These are phyloP conservation scores for Etheostoma nigrum DNA, from an alignment of 2,797 vertebrate genomes.

Conservation along the genomic window DNA sequence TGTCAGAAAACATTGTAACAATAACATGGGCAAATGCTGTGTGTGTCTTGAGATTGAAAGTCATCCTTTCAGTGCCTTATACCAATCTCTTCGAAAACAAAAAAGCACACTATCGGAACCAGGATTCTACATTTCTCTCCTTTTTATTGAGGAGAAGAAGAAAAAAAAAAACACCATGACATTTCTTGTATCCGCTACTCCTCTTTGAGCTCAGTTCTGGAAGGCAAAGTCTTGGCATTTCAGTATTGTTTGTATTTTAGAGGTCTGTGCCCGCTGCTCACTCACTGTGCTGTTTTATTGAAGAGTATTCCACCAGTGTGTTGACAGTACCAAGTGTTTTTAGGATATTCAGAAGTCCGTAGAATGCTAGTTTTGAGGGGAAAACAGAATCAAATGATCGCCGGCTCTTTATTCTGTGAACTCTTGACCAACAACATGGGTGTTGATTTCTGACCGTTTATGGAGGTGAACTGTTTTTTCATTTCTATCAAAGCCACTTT, in stretches of 20 bases:
- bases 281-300: constrained; percentile 22
- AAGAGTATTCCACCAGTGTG: constrained; percentile 13
- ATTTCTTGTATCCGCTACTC: constrained; percentile 43
- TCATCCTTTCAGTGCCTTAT: neutral
- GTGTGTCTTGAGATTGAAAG: too few relatives aligned
- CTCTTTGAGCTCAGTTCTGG: constrained; percentile 29
- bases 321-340: constrained; percentile 23
- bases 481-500: constrained; percentile 2
- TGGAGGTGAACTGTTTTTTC: constrained; percentile 25
- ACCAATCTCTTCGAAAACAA: neutral
- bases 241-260: constrained; percentile 15
- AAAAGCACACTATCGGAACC: neutral
- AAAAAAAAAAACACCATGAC: constrained; percentile 29
- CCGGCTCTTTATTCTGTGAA: constrained; percentile 18
- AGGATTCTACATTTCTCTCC: constrained; percentile 26
- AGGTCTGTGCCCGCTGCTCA: constrained; percentile 15
- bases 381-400: constrained; percentile 12
- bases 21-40: neutral
- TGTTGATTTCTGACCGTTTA: neutral
- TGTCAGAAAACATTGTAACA: constrained; percentile 12
- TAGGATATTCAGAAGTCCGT: constrained; percentile 10
- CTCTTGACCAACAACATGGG: neutral
- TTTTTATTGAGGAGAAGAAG: neutral
- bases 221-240: constrained; percentile 39
- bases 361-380: constrained; percentile 1